phyloP scores from a whole-genome alignment of 1,140 invertebrate species.

The Anastatus disparis region DNA sequence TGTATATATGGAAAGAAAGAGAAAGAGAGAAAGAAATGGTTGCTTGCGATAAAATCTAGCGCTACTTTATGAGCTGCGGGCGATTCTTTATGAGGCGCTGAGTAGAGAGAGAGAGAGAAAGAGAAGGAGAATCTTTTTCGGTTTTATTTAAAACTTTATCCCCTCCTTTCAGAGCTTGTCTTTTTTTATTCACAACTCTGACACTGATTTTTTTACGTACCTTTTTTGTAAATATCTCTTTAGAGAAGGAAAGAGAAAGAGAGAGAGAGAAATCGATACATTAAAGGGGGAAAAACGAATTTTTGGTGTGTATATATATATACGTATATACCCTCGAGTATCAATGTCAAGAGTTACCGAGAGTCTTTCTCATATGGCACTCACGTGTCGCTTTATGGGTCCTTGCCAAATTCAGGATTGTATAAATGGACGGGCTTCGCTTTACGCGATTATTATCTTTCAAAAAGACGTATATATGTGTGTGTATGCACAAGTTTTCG shows the following conservation, averaged over 20 bases:
- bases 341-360: conserved; percentile 27
- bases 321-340: conserved; percentile 15
- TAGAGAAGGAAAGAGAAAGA: too few relatives aligned
- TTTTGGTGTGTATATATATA: too few relatives aligned
- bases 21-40: too few relatives aligned
- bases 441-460: conserved; percentile 31
- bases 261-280: conserved; percentile 47
- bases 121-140: neutral
- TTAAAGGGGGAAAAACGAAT: conserved; percentile 1
- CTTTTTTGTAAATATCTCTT: too few relatives aligned
- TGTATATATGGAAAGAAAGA: conserved; percentile 46
- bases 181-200: too few relatives aligned
- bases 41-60: conserved; percentile 64
- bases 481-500: neutral
- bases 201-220: too few relatives aligned
- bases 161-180: conserved; percentile 33
- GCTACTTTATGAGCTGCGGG: conserved; percentile 67
- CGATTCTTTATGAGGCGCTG: conserved; percentile 63
- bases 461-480: neutral
- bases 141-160: conserved; percentile 40
- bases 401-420: conserved; percentile 22
- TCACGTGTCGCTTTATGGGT: conserved; percentile 22
- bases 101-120: too few relatives aligned
- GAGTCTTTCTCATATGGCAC: conserved; percentile 1
- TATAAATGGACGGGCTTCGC: conserved; percentile 16